These are phyloP conservation scores for Gobiocypris rarus DNA, from an alignment of 2,113 vertebrate genomes.

Conservation along the genomic window DNA sequence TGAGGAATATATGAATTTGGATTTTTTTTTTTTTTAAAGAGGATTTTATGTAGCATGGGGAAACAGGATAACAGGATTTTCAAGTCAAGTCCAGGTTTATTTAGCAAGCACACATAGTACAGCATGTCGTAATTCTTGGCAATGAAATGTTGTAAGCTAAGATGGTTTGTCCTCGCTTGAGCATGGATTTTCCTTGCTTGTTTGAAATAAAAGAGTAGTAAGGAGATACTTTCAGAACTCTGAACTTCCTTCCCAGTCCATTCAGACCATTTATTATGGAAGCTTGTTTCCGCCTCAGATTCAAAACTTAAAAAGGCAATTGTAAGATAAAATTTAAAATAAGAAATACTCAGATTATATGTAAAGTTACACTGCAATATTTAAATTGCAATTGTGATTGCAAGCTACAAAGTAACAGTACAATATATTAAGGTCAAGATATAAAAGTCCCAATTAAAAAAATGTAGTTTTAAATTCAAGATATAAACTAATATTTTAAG, in stretches of 20 bases:
- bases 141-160: neutral
- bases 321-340: neutral
- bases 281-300: neutral
- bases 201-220: neutral
- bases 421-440: neutral
- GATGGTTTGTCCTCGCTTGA: neutral
- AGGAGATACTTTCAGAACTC: neutral
- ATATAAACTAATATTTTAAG: no score
- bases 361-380: no score
- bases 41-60: neutral
- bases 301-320: neutral
- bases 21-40: neutral
- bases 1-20: neutral
- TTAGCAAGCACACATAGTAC: neutral
- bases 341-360: no score
- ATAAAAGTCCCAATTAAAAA: neutral
- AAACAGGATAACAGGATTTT: neutral
- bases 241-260: neutral
- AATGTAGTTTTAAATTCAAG: neutral
- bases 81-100: slow-evolving; percentile 1
- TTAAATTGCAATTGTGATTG: neutral
- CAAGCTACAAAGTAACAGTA: neutral
- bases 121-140: neutral
- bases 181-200: neutral
- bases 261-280: neutral